phyloP scores from a whole-genome alignment of 2,888 invertebrate species.

The Dyspetes luteomarginatus region DNA sequence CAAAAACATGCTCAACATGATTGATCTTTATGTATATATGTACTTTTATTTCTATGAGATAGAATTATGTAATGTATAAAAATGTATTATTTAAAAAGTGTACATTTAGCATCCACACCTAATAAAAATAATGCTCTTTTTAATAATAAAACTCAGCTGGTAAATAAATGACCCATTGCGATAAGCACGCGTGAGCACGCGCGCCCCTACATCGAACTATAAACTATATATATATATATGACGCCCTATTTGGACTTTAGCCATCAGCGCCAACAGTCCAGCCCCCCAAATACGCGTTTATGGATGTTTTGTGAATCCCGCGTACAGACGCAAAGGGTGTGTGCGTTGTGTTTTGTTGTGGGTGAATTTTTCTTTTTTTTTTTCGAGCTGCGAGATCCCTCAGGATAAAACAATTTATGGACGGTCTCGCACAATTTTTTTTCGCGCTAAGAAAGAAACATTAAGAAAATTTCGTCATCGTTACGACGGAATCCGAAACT shows the following conservation, averaged over 20 bases:
- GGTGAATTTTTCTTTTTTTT: neutral
- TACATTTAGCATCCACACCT: neutral
- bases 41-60: slow-evolving; percentile 39
- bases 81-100: neutral
- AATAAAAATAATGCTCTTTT: neutral
- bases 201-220: too few relatives aligned
- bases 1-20: slow-evolving; percentile 59
- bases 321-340: neutral
- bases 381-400: neutral
- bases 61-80: neutral
- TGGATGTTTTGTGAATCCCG: neutral
- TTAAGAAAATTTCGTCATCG: neutral
- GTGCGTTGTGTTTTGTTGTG: neutral
- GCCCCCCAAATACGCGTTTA: neutral
- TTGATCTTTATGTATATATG: slow-evolving; percentile 4
- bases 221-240: too few relatives aligned
- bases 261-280: slow-evolving; percentile 31
- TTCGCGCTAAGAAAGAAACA: neutral
- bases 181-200: too few relatives aligned
- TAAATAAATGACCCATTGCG: too few relatives aligned
- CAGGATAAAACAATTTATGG: slow-evolving; percentile 1
- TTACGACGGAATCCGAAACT: neutral
- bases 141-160: neutral
- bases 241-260: slow-evolving; percentile 30
- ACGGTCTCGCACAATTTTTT: neutral